These are phyloP conservation scores for Trachythela sp. DNA, from an alignment of 64 coral and sea anemone genomes.

Conservation along the genomic window DNA sequence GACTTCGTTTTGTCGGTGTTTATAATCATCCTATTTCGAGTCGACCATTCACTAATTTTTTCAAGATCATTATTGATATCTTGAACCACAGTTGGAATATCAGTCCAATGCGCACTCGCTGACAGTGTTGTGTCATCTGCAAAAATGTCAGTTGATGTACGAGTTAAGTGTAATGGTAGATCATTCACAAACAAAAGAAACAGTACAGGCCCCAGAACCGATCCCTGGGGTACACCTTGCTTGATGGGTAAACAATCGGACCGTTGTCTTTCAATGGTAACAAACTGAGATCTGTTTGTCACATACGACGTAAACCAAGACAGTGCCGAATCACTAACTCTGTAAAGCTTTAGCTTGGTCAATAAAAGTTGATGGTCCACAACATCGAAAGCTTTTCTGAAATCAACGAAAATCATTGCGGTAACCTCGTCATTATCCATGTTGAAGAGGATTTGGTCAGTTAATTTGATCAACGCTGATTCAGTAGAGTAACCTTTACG, in stretches of 20 bases:
- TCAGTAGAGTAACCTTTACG: constrained; percentile 27
- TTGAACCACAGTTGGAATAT: neutral
- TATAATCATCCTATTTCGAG: neutral
- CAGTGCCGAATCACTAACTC: neutral
- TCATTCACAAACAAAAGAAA: neutral
- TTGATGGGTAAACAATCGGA: neutral
- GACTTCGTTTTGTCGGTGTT: neutral
- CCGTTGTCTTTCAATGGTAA: neutral
- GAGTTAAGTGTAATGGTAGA: neutral
- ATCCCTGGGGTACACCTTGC: neutral
- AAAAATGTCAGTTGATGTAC: neutral
- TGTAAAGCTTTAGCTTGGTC: neutral
- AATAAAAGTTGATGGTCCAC: neutral
- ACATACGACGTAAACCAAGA: neutral
- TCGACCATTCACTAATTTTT: too few relatives aligned
- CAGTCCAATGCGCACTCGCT: neutral
- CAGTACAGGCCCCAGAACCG: neutral
- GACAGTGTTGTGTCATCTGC: neutral
- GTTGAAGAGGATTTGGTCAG: constrained; percentile 1
- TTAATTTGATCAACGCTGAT: constrained; percentile 25
- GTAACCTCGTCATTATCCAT: constrained; percentile 44
- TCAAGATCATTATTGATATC: neutral
- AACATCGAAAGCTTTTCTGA: neutral
- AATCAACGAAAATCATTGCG: neutral
- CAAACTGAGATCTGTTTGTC: constrained; percentile 18